These are phyloP conservation scores for Protodeltote pygarga DNA, from an alignment of 2,888 invertebrate genomes.

Conservation along the genomic window DNA sequence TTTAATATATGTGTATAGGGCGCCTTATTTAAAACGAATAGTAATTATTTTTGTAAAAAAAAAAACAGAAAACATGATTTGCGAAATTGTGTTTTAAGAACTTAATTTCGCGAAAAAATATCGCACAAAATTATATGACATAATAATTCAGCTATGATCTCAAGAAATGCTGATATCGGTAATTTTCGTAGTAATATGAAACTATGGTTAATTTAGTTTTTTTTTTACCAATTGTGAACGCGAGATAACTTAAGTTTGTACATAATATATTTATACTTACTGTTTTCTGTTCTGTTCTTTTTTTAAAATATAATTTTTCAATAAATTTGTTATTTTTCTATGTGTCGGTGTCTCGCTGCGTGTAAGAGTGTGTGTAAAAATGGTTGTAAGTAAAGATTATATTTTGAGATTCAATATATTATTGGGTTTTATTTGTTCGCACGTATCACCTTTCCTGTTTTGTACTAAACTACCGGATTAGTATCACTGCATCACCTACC, in stretches of 20 bases:
- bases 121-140: too few relatives aligned
- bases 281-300: slow-evolving; percentile 49
- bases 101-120: too few relatives aligned
- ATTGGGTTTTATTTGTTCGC: slow-evolving; percentile 11
- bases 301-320: slow-evolving; percentile 40
- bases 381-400: slow-evolving; percentile 61
- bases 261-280: slow-evolving; percentile 69
- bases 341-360: slow-evolving; percentile 43
- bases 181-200: slow-evolving; percentile 31
- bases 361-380: slow-evolving; percentile 36
- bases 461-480: too few relatives aligned
- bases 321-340: slow-evolving; percentile 50
- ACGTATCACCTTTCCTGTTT: not conserved
- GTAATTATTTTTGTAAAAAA: too few relatives aligned
- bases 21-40: too few relatives aligned
- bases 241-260: slow-evolving; percentile 57
- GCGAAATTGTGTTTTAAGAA: too few relatives aligned
- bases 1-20: too few relatives aligned
- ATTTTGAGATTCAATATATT: slow-evolving; percentile 54
- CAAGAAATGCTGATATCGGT: slow-evolving; percentile 7
- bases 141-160: slow-evolving; percentile 13
- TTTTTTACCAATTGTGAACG: slow-evolving; percentile 48
- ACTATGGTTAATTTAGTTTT: slow-evolving; percentile 29
- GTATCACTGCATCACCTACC: too few relatives aligned
- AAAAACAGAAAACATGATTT: too few relatives aligned